Evolutionary conservation across 2,888 invertebrate genomes (phyloP), one percentile per base, ranked within the genome.

Genomic region (Chrysolina haemoptera): DNA sequence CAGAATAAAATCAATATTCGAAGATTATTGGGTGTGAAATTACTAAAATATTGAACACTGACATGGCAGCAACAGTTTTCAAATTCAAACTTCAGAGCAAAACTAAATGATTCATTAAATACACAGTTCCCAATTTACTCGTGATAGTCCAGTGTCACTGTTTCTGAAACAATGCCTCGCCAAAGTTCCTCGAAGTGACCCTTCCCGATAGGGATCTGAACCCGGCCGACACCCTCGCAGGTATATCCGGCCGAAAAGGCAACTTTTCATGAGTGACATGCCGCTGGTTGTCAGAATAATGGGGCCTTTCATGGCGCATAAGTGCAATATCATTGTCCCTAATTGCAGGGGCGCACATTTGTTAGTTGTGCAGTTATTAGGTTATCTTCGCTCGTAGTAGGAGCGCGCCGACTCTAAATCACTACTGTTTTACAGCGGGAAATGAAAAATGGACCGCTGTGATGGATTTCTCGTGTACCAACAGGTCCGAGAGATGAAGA

Each of bases 311-410:
- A 77, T 75, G 71, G 76, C 74, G 76, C 76, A 82, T 80, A 83
- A 83, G 79, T 82, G 82, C 83, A 83, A 81, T 82, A 82, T 83
- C 83, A 83, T 82, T 81, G 83, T 80, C 80, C 80, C 80, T 82
- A 83, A 82, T 83, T 83, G 82, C 77, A 79, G 81, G 81, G 81
- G 80, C 78, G 80, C 77, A 75, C 82, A 81, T 82, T 82, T 79
- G 81, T 82, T 81, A 82, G 81, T 70, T 73, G 69, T 67, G 65
- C 73, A 71, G 63, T 70, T 70, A 70, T 63, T 63, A 70, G 48
- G 64, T 62, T 62, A 70, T 62, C 70, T 70, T 70, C 48, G 64
- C 48, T 27, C 48, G 50, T 70, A 50, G 48, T 50, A 70, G 46
- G 43, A 70, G 35, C 27, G 35, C 11, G 62, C 14, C 46, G 63